Conservation (phyloP, 2,888 invertebrate species). For the Himalopsyche anomala region DNA sequence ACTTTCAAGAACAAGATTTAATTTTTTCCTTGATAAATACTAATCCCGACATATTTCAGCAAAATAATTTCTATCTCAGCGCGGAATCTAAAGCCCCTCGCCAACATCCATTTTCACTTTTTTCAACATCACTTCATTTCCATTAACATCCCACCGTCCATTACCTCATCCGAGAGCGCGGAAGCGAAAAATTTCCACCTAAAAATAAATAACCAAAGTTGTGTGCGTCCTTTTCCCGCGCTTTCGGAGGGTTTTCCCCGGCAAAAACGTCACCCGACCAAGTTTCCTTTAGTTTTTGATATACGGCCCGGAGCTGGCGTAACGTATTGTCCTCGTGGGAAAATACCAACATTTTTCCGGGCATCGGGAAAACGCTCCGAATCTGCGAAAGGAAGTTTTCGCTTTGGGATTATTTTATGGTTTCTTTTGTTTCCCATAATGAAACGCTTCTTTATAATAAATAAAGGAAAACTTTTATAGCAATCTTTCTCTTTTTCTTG, state of each 20-base stretch:
- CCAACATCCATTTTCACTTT: conserved; percentile 43
- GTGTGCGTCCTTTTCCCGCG: conserved; percentile 9
- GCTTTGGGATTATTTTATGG: conserved; percentile 44
- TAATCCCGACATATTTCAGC: conserved; percentile 32
- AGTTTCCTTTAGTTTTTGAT: conserved; percentile 59
- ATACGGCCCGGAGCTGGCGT: conserved; percentile 58
- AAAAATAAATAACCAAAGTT: conserved; percentile 60
- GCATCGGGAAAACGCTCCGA: conserved; percentile 56
- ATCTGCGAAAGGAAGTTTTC: conserved; percentile 51
- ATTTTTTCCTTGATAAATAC: conserved; percentile 3
- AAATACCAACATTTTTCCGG: conserved; percentile 51
- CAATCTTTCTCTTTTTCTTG: conserved; percentile 36
- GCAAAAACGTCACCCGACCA: conserved; percentile 43
- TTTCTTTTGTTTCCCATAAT: conserved; percentile 34
- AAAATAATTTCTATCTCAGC: conserved; percentile 27
- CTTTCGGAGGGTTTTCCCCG: conserved; percentile 51
- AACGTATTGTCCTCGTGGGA: conserved; percentile 61
- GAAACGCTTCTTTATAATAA: conserved; percentile 27
- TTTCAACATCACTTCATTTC: conserved; percentile 56
- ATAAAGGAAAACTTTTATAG: conserved; percentile 41
- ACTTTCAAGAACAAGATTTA: conserved; percentile 4
- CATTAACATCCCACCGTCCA: conserved; percentile 53
- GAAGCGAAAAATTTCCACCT: conserved; percentile 62
- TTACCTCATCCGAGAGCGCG: conserved; percentile 52
- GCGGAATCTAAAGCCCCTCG: conserved; percentile 15